A percentile compares a stretch with the other conserved stretches of the same genome.
Evolutionary conservation across 2,797 vertebrate species (phyloP).

Genomic region (Danio tinwini): DNA sequence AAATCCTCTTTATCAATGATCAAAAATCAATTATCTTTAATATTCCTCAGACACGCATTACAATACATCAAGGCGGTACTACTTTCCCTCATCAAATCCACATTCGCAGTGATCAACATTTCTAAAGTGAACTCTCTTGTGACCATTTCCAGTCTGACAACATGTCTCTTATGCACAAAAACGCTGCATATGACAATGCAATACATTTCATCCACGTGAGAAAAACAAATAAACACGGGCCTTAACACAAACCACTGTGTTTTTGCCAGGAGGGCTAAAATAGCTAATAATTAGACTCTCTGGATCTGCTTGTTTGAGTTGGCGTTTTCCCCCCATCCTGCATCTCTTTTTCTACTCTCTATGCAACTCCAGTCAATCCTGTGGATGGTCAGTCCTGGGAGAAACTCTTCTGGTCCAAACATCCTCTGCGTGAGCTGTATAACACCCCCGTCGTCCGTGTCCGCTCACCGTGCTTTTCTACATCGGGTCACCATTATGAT

Average conservation of each 20-base stretch:
- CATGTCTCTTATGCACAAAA: slow-evolving; percentile 21
- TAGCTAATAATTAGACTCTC: not conserved
- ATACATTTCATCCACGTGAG: slow-evolving; percentile 26
- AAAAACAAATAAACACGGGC: not conserved
- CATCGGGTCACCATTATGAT: slow-evolving; percentile 63
- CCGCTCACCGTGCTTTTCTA: not conserved
- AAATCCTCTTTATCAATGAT: too few species aligned
- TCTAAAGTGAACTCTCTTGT: not conserved
- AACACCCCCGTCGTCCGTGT: not conserved
- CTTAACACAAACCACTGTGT: slow-evolving; percentile 40
- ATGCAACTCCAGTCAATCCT: slow-evolving; percentile 35
- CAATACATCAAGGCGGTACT: not conserved
- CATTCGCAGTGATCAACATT: not conserved
- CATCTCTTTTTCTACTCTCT: slow-evolving; percentile 26
- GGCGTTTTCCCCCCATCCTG: not conserved
- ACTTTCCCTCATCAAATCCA: not conserved
- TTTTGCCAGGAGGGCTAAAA: slow-evolving; percentile 28
- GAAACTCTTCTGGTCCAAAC: slow-evolving; percentile 21
- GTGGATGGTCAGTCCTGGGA: not conserved
- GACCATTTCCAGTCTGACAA: not conserved
- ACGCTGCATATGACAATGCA: slow-evolving; percentile 35
- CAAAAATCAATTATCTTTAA: too few species aligned
- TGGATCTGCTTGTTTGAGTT: not conserved
- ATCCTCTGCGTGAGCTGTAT: not conserved
- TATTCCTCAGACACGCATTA: not conserved